phyloP scores from a whole-genome alignment of 2,797 vertebrate species.

The Strix occidentalis region DNA sequence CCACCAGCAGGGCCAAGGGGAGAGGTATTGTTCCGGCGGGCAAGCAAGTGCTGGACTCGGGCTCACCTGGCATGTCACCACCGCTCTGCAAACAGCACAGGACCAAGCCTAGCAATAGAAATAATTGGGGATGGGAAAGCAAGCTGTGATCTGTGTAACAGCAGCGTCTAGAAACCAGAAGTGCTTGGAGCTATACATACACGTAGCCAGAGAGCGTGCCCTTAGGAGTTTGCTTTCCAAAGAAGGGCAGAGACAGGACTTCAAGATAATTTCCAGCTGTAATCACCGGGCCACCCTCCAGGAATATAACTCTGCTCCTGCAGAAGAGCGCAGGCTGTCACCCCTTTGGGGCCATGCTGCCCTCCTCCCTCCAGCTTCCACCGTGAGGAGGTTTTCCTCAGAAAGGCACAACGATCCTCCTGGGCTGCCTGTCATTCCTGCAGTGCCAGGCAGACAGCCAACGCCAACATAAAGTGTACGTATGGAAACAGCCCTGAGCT shows the following conservation, averaged over 20 bases:
- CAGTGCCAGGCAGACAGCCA: accelerated
- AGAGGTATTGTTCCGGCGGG: accelerated
- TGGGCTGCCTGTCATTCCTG: accelerated
- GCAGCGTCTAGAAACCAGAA: not conserved
- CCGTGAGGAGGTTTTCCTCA: accelerated
- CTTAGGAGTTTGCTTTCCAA: conserved; percentile 26
- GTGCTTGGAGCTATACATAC: not conserved
- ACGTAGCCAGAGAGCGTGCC: accelerated
- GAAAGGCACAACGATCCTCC: accelerated
- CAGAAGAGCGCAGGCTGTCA: not conserved
- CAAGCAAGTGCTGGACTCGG: not conserved
- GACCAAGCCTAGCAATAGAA: accelerated
- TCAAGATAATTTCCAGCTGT: conserved; percentile 36
- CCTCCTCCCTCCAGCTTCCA: not conserved
- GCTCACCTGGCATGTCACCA: not conserved
- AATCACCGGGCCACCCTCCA: conserved; percentile 5
- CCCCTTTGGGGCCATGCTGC: accelerated
- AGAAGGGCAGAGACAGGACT: conserved; percentile 42
- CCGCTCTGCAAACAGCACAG: not conserved
- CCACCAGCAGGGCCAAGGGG: not conserved
- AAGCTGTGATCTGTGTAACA: not conserved
- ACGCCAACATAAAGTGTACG: accelerated
- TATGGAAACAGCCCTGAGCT: not conserved
- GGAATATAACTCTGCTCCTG: not conserved
- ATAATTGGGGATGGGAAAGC: not conserved